phyloP scores from a whole-genome alignment of 2,888 invertebrate genomes.

The Lasioglossum pauxillum region DNA sequence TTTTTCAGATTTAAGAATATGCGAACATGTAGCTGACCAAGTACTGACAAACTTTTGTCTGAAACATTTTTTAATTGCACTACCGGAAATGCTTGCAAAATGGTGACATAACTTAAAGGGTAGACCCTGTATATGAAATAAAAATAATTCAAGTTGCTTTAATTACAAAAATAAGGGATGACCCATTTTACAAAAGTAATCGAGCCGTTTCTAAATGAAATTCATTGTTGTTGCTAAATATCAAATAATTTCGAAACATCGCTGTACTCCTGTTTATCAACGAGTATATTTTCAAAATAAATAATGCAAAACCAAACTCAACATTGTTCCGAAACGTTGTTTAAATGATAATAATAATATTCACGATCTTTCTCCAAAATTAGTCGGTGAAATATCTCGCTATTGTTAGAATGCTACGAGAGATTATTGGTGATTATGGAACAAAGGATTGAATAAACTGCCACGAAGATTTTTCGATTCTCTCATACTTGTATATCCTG shows the following conservation, averaged over 20 bases:
- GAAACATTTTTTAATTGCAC: no score
- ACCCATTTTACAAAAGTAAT: neutral
- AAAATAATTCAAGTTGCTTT: neutral
- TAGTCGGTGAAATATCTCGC: conserved; percentile 1
- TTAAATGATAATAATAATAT: neutral
- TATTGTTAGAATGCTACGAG: neutral
- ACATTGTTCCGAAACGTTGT: neutral
- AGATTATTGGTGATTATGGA: neutral
- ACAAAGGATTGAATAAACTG: conserved; percentile 15
- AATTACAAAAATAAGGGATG: neutral
- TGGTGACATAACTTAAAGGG: no score
- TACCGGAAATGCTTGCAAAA: no score
- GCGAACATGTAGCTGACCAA: no score
- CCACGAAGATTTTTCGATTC: conserved; percentile 7
- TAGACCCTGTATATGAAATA: no score
- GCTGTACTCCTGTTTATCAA: neutral
- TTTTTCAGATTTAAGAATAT: no score
- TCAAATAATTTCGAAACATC: neutral
- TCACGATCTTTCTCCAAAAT: neutral
- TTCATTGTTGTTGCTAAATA: neutral
- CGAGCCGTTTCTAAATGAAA: neutral
- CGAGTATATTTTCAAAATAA: neutral
- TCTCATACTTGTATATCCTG: conserved; percentile 22
- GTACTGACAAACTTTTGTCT: no score
- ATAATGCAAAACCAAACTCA: neutral